A percentile compares a stretch with the other conserved stretches of the same genome.
These are phyloP conservation scores for Agrochola circellaris DNA, from an alignment of 2,888 invertebrate genomes.

Conservation along the genomic window DNA sequence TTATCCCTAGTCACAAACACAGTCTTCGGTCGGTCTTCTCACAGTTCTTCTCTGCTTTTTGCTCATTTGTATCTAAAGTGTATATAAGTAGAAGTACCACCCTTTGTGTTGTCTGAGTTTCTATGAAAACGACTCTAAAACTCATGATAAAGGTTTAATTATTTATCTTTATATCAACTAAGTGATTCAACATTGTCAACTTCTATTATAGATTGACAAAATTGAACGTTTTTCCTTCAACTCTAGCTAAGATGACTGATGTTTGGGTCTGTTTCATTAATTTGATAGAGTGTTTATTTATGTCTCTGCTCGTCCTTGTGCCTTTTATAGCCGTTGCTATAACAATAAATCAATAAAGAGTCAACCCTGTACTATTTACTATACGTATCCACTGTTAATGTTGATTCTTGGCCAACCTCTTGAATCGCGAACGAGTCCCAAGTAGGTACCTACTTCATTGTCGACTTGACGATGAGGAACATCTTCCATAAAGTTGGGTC, in stretches of 20 bases:
- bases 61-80: not conserved
- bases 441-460: too few species aligned
- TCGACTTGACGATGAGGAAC: not conserved
- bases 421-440: too few species aligned
- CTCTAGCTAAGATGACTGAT: not conserved
- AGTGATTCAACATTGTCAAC: not conserved
- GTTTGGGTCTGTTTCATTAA: slow-evolving; percentile 1
- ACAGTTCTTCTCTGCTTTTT: not conserved
- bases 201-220: not conserved
- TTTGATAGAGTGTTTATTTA: too few species aligned
- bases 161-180: not conserved
- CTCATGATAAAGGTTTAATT: not conserved
- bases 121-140: slow-evolving; percentile 39
- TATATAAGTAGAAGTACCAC: slow-evolving; percentile 16
- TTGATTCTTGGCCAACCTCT: not conserved
- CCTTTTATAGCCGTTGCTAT: slow-evolving; percentile 14
- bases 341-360: slow-evolving; percentile 15
- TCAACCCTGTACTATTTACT: not conserved
- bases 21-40: not conserved
- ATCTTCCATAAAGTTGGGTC: not conserved
- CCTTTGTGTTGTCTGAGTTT: slow-evolving; percentile 49
- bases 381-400: not conserved
- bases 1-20: not conserved
- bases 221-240: not conserved
- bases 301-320: not conserved